Evolutionary conservation across 2,888 invertebrate genomes (phyloP).

Genomic region (Embidobia sp.): DNA sequence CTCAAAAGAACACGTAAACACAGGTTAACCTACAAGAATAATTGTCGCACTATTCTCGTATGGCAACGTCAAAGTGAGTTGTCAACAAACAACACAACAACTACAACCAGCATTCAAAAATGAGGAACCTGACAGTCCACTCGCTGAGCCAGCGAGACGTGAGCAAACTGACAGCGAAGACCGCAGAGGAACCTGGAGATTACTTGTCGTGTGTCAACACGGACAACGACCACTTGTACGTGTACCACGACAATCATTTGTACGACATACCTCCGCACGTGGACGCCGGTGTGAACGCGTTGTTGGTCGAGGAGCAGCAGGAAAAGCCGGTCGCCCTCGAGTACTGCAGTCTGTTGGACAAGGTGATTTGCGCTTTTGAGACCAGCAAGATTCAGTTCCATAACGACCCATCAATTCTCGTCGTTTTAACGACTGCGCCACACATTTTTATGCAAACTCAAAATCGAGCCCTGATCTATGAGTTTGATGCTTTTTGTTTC

Average conservation of each 20-base stretch:
- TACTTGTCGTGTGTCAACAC: conserved; percentile 67
- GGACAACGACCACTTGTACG: conserved; percentile 73
- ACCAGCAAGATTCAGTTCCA: no score
- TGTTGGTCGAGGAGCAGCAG: conserved; percentile 39
- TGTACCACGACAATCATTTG: conserved; percentile 65
- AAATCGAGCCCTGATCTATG: no score
- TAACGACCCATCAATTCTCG: no score
- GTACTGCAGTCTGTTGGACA: conserved; percentile 71
- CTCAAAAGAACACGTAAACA: no score
- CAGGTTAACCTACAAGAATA: no score
- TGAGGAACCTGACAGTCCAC: conserved; percentile 75
- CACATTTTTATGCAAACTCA: no score
- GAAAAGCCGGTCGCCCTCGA: conserved; percentile 71
- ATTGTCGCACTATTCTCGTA: no score
- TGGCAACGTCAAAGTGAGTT: no score
- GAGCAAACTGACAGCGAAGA: conserved; percentile 25
- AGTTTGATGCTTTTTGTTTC: no score
- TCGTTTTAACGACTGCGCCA: not conserved
- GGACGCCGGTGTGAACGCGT: conserved; percentile 20
- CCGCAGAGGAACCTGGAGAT: not conserved
- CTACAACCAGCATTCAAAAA: conserved; percentile 42
- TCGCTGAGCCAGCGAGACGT: conserved; percentile 62
- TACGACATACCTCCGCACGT: conserved; percentile 64
- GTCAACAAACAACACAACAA: no score
- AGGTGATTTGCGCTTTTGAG: conserved; percentile 73